phyloP scores from a whole-genome alignment of 2,113 vertebrate species.

The rabbit (Oryctolagus cuniculus) region DNA sequence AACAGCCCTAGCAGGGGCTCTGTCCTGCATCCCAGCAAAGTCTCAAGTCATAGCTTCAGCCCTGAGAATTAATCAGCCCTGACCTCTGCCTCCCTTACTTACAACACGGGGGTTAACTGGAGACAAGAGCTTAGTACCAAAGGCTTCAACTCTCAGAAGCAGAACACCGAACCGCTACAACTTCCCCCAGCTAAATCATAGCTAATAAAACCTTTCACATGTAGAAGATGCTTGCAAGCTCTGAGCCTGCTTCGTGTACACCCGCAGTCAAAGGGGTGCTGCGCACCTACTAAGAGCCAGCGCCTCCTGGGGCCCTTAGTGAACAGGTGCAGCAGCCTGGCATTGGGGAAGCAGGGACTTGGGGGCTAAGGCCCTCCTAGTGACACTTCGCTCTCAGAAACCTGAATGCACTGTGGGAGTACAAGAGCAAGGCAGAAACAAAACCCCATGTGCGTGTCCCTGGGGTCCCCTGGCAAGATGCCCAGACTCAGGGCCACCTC shows the following conservation, averaged over 20 bases:
- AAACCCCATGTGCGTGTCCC: background rate
- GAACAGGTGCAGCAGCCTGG: background rate
- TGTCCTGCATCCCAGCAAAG: background rate
- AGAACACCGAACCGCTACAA: too few species aligned
- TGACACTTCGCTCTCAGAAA: background rate
- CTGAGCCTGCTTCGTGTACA: background rate
- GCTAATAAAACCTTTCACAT: background rate
- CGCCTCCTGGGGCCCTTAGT: background rate
- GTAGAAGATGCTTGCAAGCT: background rate
- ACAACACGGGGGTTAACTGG: accelerated
- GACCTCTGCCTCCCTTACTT: background rate
- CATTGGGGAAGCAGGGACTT: background rate
- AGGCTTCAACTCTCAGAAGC: too few species aligned
- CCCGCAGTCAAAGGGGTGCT: background rate
- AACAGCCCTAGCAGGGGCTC: background rate
- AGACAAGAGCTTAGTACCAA: accelerated
- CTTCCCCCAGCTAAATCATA: background rate
- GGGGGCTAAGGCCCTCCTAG: background rate
- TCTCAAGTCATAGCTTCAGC: background rate
- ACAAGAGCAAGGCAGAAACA: background rate
- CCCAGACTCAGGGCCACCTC: background rate
- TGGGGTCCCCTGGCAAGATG: background rate
- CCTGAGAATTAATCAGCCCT: accelerated
- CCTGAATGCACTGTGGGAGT: background rate
- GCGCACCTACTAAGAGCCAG: accelerated